phyloP scores from a whole-genome alignment of 2,797 vertebrate species.

The Anisognathus igniventris region DNA sequence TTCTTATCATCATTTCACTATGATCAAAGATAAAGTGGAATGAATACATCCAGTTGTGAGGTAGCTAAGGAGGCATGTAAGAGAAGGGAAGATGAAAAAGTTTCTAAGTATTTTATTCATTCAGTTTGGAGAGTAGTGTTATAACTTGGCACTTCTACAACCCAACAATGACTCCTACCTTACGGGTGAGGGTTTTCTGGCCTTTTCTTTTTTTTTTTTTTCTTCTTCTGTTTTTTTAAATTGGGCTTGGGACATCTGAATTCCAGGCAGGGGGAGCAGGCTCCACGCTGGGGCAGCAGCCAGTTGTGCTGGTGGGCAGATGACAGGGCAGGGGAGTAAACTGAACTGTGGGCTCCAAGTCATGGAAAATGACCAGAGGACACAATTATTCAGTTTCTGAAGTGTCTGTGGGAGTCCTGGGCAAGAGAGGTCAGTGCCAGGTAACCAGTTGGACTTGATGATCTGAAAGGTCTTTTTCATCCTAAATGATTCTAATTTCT shows the following conservation, averaged over 20 bases:
- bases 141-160: neutral
- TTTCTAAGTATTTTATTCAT: neutral
- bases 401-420: neutral
- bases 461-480: neutral
- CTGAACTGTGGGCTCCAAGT: neutral
- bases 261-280: neutral
- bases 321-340: neutral
- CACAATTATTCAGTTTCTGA: neutral
- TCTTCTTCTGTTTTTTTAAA: neutral
- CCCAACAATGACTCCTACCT: neutral
- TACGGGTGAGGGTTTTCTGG: neutral
- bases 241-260: neutral
- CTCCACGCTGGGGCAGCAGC: neutral
- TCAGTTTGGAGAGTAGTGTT: neutral
- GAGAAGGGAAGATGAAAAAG: neutral
- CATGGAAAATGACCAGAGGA: neutral
- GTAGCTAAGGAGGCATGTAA: neutral
- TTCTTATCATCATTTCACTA: neutral
- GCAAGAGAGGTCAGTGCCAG: neutral
- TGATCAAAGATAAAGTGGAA: neutral
- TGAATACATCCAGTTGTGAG: neutral
- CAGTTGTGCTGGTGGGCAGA: neutral
- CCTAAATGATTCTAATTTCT: neutral
- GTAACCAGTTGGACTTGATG: rapidly evolving
- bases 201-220: neutral